Conservation (phyloP, 1,140 invertebrate species). For the Aphelinus atriplicis region DNA sequence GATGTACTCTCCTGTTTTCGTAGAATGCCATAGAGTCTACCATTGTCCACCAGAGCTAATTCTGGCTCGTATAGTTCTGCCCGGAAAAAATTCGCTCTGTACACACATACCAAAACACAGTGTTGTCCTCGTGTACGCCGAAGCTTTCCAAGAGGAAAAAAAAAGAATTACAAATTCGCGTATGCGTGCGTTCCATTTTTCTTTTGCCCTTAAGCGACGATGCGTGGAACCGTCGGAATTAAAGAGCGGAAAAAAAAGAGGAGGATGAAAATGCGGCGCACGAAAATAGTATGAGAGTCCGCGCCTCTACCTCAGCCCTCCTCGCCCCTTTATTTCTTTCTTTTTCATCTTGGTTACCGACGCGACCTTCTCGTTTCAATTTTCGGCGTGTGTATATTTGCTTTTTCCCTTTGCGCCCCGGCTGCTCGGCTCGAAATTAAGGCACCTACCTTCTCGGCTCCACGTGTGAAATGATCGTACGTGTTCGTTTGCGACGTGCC, state of each 20-base stretch:
- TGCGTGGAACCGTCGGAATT: constrained; percentile 23
- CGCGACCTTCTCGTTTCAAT: constrained; percentile 8
- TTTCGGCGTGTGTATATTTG: constrained; percentile 13
- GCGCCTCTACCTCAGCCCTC: neutral
- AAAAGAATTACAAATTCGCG: neutral
- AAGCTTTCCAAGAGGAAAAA: too few relatives aligned
- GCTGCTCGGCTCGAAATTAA: constrained; percentile 24
- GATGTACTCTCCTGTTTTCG: too few relatives aligned
- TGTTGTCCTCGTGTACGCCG: too few relatives aligned
- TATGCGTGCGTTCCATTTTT: constrained; percentile 19
- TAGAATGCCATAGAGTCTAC: too few relatives aligned
- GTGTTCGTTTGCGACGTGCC: neutral
- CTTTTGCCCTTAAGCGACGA: neutral
- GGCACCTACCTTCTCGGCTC: neutral
- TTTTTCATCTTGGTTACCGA: neutral
- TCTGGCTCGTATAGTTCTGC: too few relatives aligned
- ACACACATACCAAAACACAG: too few relatives aligned
- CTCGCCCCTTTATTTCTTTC: neutral
- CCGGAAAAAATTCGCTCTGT: too few relatives aligned
- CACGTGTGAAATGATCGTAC: neutral
- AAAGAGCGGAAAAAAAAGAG: constrained; percentile 18
- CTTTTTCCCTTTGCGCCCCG: constrained; percentile 15
- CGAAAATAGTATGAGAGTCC: neutral
- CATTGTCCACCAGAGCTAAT: too few relatives aligned
- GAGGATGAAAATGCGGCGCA: constrained; percentile 1